Evolutionary conservation across 2,888 invertebrate genomes (phyloP).

Genomic region (Dugesia japonica): DNA sequence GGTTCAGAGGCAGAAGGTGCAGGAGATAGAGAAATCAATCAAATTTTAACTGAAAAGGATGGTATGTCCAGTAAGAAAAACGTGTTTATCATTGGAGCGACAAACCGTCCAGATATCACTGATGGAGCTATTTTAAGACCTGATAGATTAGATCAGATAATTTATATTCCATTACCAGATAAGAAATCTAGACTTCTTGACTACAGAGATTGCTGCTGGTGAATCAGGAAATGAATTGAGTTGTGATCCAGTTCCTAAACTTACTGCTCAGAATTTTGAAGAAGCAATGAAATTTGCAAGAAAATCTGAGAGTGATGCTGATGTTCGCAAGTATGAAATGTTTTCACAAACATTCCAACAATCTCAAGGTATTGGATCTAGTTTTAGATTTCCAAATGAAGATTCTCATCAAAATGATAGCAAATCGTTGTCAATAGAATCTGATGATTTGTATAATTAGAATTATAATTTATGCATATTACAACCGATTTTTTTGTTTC

Average conservation of each 20-base stretch:
- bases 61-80: conserved; percentile 92
- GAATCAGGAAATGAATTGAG: conserved; percentile 66
- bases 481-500: too few relatives aligned
- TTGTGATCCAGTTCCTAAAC: conserved; percentile 91
- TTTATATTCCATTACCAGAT: conserved; percentile 97
- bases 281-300: conserved; percentile 96
- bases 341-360: conserved; percentile 91
- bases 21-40: too few relatives aligned
- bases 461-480: too few relatives aligned
- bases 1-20: too few relatives aligned
- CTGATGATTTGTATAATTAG: too few relatives aligned
- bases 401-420: too few relatives aligned
- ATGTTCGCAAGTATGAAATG: conserved; percentile 99
- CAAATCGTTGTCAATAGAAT: too few relatives aligned
- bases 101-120: conserved; percentile 83
- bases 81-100: conserved; percentile 93
- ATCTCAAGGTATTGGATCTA: background rate
- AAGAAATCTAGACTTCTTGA: conserved; percentile 90
- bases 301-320: conserved; percentile 92
- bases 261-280: conserved; percentile 80
- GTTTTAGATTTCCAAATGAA: background rate
- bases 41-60: too few relatives aligned
- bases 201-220: conserved; percentile 48
- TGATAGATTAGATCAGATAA: conserved; percentile 91
- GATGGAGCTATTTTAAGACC: conserved; percentile 88